A percentile compares a stretch with the other conserved stretches of the same genome.
phyloP scores from a whole-genome alignment of 2,888 invertebrate genomes.

The Drosophila anomelani region DNA sequence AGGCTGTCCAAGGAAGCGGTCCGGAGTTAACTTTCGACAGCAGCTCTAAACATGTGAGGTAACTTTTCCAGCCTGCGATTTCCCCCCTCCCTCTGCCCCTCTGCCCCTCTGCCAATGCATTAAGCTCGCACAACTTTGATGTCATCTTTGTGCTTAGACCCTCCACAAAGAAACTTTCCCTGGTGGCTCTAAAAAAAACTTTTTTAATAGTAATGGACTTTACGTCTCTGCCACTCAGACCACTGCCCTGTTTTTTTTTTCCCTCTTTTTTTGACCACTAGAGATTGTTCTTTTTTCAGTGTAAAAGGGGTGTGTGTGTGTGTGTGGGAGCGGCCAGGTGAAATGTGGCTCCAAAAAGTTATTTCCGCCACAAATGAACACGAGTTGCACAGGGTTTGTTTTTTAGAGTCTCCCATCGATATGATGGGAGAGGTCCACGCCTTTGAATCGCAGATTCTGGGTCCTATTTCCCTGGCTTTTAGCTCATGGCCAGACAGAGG shows the following conservation, averaged over 20 bases:
- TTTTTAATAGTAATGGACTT: slow-evolving; percentile 80
- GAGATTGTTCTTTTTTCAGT: slow-evolving; percentile 63
- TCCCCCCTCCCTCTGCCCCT: too few species aligned
- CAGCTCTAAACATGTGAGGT: slow-evolving; percentile 43
- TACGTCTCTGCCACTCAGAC: slow-evolving; percentile 30
- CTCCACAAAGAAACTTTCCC: slow-evolving; percentile 61
- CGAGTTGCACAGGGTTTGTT: slow-evolving; percentile 34
- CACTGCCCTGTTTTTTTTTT: slow-evolving; percentile 14
- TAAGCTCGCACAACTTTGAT: slow-evolving; percentile 77
- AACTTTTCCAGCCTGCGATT: slow-evolving; percentile 10
- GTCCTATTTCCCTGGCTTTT: slow-evolving; percentile 58
- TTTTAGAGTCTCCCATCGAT: slow-evolving; percentile 57
- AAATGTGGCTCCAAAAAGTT: slow-evolving; percentile 74
- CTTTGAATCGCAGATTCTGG: slow-evolving; percentile 31
- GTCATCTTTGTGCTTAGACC: slow-evolving; percentile 77
- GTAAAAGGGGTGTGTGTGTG: slow-evolving; percentile 66
- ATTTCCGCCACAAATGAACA: slow-evolving; percentile 77
- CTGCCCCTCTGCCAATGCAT: slow-evolving; percentile 51
- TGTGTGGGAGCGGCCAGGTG: slow-evolving; percentile 60
- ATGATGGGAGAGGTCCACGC: slow-evolving; percentile 23
- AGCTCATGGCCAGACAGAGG: slow-evolving; percentile 41
- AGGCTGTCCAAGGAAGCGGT: slow-evolving; percentile 31
- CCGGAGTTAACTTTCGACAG: slow-evolving; percentile 45
- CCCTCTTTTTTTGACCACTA: slow-evolving; percentile 5
- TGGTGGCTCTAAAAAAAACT: slow-evolving; percentile 57